A percentile compares a stretch with the other conserved stretches of the same genome.
Evolutionary conservation across 2,888 invertebrate genomes (phyloP).

Genomic region (Dryadula phaetusa): DNA sequence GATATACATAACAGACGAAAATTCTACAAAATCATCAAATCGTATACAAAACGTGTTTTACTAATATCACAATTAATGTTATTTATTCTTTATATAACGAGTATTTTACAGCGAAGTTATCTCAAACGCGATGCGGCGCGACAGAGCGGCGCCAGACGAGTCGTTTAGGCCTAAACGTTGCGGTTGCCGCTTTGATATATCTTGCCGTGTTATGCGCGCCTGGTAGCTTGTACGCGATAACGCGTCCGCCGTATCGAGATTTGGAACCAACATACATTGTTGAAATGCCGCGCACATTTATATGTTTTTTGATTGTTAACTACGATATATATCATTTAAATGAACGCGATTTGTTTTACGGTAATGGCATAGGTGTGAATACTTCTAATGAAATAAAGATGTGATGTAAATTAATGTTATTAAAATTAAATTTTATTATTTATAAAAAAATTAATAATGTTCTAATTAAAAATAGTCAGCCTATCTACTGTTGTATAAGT

Average conservation of each 20-base stretch:
- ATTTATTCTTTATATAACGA: slow-evolving; percentile 31
- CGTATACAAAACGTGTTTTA: slow-evolving; percentile 12
- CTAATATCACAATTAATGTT: slow-evolving; percentile 22
- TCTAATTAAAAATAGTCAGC: background rate
- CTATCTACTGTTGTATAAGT: background rate
- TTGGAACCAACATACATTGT: slow-evolving; percentile 6
- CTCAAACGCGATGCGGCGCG: slow-evolving; percentile 34
- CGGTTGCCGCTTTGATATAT: slow-evolving; percentile 26
- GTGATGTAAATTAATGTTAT: too few species aligned
- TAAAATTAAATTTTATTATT: too few species aligned
- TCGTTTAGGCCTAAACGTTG: slow-evolving; percentile 50
- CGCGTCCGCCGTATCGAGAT: slow-evolving; percentile 26
- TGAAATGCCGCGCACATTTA: background rate
- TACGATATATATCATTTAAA: background rate
- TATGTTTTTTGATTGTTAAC: background rate
- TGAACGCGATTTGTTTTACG: background rate
- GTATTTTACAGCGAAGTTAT: slow-evolving; percentile 38
- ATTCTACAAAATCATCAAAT: background rate
- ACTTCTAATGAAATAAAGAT: background rate
- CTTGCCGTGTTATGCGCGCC: slow-evolving; percentile 43
- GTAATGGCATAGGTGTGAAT: background rate
- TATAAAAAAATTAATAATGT: background rate
- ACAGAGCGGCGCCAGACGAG: slow-evolving; percentile 41
- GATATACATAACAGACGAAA: background rate
- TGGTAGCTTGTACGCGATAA: slow-evolving; percentile 43